Conservation (phyloP, 1,140 invertebrate genomes). For the Mylabris phalerata region DNA sequence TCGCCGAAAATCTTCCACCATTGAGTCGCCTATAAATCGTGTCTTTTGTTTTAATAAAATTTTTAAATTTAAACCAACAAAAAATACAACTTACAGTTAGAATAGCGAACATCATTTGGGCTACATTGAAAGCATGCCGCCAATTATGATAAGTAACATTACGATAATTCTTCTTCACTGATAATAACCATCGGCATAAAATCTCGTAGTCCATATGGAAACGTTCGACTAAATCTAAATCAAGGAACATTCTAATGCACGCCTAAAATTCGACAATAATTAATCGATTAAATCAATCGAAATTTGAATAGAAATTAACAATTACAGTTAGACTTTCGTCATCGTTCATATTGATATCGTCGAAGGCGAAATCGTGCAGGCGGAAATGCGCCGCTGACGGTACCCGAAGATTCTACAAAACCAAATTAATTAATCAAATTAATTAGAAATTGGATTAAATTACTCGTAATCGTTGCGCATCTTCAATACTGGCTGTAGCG, state of each 20-base stretch:
- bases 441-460: constrained; percentile 24
- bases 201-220: constrained; percentile 89
- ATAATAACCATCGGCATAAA: constrained; percentile 82
- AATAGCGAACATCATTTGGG: constrained; percentile 95
- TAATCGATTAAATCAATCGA: background rate
- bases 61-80: background rate
- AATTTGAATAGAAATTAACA: constrained; percentile 3
- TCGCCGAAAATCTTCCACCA: constrained; percentile 90
- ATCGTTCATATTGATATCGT: constrained; percentile 78
- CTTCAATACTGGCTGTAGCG: constrained; percentile 83
- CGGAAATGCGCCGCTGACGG: constrained; percentile 76
- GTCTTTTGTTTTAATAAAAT: background rate
- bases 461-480: constrained; percentile 76
- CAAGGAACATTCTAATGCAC: constrained; percentile 85
- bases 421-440: background rate
- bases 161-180: constrained; percentile 94
- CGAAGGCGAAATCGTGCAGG: constrained; percentile 81
- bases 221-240: constrained; percentile 81
- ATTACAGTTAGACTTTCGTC: constrained; percentile 73
- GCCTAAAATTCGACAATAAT: constrained; percentile 47
- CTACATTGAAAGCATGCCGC: constrained; percentile 93
- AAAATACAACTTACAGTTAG: constrained; percentile 58
- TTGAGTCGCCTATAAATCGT: constrained; percentile 63
- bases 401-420: constrained; percentile 49
- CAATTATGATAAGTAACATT: constrained; percentile 96